phyloP scores from a whole-genome alignment of 2,888 invertebrate genomes.

The Saturnia pavonia region DNA sequence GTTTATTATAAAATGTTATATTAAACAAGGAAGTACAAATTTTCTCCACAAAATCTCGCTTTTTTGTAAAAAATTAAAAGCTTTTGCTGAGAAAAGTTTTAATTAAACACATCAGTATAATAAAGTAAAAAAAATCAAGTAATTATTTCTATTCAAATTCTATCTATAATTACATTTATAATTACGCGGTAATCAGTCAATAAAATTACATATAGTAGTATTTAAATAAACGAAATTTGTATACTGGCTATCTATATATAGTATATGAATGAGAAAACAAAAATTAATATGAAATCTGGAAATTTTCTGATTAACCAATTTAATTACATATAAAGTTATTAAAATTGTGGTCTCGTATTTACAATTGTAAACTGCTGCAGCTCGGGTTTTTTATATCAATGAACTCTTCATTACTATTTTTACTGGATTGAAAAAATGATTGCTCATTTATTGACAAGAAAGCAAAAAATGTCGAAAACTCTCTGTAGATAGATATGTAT shows the following conservation, averaged over 20 bases:
- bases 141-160: not conserved
- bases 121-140: not conserved
- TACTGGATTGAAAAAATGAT: not conserved
- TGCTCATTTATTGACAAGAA: too few species aligned
- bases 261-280: not conserved
- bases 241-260: not conserved
- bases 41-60: not conserved
- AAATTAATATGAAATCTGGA: not conserved
- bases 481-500: too few species aligned
- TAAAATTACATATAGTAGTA: constrained; percentile 3
- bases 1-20: too few species aligned
- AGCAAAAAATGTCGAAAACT: too few species aligned
- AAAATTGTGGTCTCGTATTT: constrained; percentile 14
- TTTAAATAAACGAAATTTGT: not conserved
- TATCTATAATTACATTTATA: not conserved
- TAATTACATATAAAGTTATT: constrained; percentile 9
- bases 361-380: not conserved
- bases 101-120: not conserved
- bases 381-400: too few species aligned
- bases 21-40: not conserved
- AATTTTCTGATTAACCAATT: constrained; percentile 9
- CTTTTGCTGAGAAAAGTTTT: not conserved
- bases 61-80: not conserved
- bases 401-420: not conserved
- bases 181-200: not conserved